These are phyloP conservation scores for Ptilodon capucinus DNA, from an alignment of 2,888 invertebrate genomes.

Conservation along the genomic window DNA sequence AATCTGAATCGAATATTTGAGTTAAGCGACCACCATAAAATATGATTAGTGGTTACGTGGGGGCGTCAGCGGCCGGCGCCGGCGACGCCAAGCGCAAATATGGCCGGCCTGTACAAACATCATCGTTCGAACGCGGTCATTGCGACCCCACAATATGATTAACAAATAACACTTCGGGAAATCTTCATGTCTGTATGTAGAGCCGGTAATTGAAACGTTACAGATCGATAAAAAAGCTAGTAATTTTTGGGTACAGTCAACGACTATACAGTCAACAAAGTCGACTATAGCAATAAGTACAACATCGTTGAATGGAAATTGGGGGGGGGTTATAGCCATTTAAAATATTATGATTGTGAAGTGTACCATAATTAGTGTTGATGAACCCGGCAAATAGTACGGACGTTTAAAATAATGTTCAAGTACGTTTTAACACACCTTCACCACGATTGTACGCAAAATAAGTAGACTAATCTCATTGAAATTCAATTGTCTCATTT, in stretches of 20 bases:
- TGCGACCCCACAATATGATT: conserved; percentile 43
- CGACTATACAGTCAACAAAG: too few species aligned
- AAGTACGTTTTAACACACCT: too few species aligned
- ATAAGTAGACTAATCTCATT: too few species aligned
- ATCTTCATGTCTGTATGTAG: conserved; percentile 35
- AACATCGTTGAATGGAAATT: too few species aligned
- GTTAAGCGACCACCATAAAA: conserved; percentile 71
- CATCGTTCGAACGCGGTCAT: conserved; percentile 21
- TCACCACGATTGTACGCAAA: too few species aligned
- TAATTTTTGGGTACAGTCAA: background rate
- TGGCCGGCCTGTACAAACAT: conserved; percentile 62
- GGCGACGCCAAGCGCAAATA: conserved; percentile 62
- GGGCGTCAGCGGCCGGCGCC: conserved; percentile 43
- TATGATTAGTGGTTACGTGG: conserved; percentile 74
- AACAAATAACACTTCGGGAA: conserved; percentile 56
- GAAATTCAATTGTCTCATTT: too few species aligned
- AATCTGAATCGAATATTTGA: conserved; percentile 67
- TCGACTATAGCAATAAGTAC: too few species aligned
- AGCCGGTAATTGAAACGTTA: conserved; percentile 5
- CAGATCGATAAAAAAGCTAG: background rate
- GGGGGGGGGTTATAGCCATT: too few species aligned
- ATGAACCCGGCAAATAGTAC: too few species aligned
- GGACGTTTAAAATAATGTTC: too few species aligned
- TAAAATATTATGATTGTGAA: too few species aligned
- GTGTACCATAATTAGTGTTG: too few species aligned